Percentiles rank a stretch among this genome's conserved stretches.
Evolutionary conservation across 2,113 vertebrate genomes (phyloP).

Genomic region (Misgurnus mizolepis): DNA sequence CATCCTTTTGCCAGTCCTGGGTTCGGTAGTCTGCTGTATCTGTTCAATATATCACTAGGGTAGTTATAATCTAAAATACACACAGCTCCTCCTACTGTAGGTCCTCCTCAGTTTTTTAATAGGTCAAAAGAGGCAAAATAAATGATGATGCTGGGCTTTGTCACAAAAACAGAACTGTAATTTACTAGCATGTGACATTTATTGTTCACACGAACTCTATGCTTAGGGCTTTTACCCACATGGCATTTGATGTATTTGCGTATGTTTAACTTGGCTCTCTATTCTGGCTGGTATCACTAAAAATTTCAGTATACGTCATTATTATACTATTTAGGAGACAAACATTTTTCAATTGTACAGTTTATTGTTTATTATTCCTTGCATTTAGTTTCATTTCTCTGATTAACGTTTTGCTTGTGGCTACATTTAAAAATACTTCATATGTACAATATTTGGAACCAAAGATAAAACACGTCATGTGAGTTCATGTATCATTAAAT

Average conservation of each 20-base stretch:
- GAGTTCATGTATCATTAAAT: constrained; percentile 95
- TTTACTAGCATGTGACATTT: constrained; percentile 71
- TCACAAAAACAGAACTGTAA: constrained; percentile 64
- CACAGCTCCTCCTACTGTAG: constrained; percentile 56
- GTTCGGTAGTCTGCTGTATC: background rate
- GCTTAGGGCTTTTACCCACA: constrained; percentile 2
- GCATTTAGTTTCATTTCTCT: constrained; percentile 63
- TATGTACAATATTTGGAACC: background rate
- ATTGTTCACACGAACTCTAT: constrained; percentile 53
- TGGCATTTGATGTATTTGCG: constrained; percentile 42
- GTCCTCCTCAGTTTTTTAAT: constrained; percentile 59
- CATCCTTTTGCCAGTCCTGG: background rate
- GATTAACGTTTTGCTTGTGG: constrained; percentile 34
- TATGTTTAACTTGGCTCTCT: constrained; percentile 49
- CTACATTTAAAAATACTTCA: constrained; percentile 9
- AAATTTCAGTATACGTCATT: background rate
- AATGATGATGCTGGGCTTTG: constrained; percentile 58
- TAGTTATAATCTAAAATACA: constrained; percentile 56
- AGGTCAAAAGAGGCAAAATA: constrained; percentile 60
- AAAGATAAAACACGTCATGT: constrained; percentile 80
- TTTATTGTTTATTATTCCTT: constrained; percentile 79
- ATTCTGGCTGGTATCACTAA: constrained; percentile 8
- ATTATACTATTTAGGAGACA: background rate
- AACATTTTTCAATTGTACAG: constrained; percentile 22
- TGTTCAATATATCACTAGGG: constrained; percentile 49